Percentiles rank a stretch among this genome's conserved stretches.
Conservation (phyloP, 2,888 invertebrate species). For the Pimpla rufipes region DNA sequence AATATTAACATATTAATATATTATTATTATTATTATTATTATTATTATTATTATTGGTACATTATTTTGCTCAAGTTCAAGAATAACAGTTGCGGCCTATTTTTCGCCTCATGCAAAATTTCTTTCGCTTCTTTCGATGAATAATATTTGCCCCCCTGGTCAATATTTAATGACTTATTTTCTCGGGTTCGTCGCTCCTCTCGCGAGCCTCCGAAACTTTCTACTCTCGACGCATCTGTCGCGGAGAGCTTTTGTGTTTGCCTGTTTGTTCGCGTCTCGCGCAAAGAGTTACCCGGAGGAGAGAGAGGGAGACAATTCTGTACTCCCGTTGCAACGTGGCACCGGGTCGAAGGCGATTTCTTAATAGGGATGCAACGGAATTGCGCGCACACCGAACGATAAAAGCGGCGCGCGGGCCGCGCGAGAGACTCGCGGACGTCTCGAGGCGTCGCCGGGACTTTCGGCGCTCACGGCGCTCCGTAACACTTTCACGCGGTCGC, state of each 20-base stretch:
- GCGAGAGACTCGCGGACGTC: background rate
- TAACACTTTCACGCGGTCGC: slow-evolving; percentile 60
- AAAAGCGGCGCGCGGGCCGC: background rate
- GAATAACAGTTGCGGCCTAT: background rate
- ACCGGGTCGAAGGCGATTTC: slow-evolving; percentile 56
- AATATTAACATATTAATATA: too few relatives aligned
- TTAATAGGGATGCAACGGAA: slow-evolving; percentile 54
- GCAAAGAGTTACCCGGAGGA: background rate
- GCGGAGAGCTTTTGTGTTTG: slow-evolving; percentile 28
- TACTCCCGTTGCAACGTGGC: slow-evolving; percentile 24
- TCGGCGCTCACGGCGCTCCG: slow-evolving; percentile 44
- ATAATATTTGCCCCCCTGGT: background rate
- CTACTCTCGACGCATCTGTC: slow-evolving; percentile 45
- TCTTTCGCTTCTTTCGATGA: background rate
- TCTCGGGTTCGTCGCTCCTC: background rate
- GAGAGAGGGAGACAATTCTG: background rate
- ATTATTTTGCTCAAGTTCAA: background rate
- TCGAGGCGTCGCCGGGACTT: slow-evolving; percentile 34
- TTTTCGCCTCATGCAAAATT: background rate
- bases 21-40: too few relatives aligned
- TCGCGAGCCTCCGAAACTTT: slow-evolving; percentile 43
- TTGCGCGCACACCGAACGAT: slow-evolving; percentile 33
- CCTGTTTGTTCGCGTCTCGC: slow-evolving; percentile 14
- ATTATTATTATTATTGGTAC: too few relatives aligned
- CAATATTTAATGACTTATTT: slow-evolving; percentile 11